Conservation (phyloP, 2,113 vertebrate species). For the Python bivittatus region DNA sequence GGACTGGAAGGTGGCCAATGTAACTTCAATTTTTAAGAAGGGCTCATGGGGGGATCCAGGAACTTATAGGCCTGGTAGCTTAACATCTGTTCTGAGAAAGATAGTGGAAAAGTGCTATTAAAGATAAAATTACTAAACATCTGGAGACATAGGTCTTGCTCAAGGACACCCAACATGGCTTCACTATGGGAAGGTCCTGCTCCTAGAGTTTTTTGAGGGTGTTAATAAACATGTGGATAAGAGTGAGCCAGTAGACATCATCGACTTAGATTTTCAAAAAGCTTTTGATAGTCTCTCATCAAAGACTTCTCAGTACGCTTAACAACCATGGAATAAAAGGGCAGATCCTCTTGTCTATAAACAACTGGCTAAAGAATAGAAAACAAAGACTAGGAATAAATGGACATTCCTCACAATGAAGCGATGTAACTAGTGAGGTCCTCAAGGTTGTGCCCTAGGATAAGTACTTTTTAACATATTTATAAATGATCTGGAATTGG, state of each 20-base stretch:
- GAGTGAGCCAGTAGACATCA: neutral
- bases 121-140: neutral
- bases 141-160: neutral
- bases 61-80: neutral
- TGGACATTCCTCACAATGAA: neutral
- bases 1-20: neutral
- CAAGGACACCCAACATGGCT: neutral
- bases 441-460: neutral
- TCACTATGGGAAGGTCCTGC: neutral
- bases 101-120: neutral
- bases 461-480: neutral
- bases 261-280: neutral
- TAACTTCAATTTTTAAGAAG: neutral
- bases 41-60: neutral
- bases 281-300: neutral
- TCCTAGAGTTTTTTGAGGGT: neutral
- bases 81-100: neutral
- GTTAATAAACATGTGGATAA: neutral
- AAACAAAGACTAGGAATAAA: too few relatives aligned
- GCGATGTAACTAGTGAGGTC: neutral
- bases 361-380: too few relatives aligned
- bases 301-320: neutral
- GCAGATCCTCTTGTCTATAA: too few relatives aligned
- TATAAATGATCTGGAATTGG: neutral
- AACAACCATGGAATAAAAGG: neutral